Conservation (phyloP, 2,113 vertebrate species). For the Neodon shergylaensis region DNA sequence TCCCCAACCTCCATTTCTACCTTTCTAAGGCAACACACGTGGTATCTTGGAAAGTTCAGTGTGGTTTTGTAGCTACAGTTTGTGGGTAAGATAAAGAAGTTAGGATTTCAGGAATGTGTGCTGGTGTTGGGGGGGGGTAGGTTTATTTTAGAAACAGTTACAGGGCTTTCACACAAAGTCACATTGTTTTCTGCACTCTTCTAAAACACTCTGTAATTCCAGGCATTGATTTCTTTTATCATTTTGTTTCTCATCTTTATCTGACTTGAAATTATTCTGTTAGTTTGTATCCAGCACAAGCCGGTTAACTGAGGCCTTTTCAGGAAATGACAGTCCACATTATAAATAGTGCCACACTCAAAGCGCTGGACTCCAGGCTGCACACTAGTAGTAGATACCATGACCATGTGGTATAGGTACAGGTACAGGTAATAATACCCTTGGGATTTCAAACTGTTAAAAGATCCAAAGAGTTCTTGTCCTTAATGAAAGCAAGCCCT, state of each 20-base stretch:
- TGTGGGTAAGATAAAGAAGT: not conserved
- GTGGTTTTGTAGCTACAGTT: not conserved
- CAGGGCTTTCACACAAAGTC: not conserved
- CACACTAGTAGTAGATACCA: not conserved
- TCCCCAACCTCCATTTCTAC: not conserved
- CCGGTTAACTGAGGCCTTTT: not conserved
- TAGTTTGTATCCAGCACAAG: not conserved
- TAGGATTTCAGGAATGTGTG: conserved; percentile 14
- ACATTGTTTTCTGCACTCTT: not conserved
- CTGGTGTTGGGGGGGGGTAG: not conserved
- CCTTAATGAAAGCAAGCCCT: not conserved
- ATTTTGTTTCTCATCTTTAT: conserved; percentile 33
- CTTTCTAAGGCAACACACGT: not conserved
- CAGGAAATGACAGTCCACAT: not conserved
- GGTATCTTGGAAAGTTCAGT: not conserved
- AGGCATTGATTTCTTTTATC: not conserved
- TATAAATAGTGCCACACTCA: not conserved
- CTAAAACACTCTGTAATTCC: not conserved
- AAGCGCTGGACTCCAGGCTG: not conserved
- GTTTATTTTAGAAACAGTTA: not conserved
- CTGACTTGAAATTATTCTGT: conserved; percentile 13
- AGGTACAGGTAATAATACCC: not conserved
- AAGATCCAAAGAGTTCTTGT: not conserved
- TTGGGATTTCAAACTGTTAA: not conserved
- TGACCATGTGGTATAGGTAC: not conserved